Base-by-base conservation (phyloP, 35 echinoderm and acorn worm species). In the Apostichopus japonicus region DNA sequence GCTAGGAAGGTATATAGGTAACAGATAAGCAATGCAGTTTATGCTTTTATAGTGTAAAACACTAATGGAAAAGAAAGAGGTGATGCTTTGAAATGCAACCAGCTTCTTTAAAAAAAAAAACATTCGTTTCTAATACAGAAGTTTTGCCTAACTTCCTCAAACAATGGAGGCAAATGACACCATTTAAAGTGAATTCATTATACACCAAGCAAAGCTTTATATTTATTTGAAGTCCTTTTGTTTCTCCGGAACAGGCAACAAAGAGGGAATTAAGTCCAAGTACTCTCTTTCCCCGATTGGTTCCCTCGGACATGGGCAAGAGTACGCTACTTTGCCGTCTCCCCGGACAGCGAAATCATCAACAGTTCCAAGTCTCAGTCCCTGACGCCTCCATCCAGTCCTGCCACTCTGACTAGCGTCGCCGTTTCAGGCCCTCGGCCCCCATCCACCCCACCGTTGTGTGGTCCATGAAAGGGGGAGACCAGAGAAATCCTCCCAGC, bases 361-460 rank as follows among this genome's bases (percentile, higher is more conserved):
- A 62, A 33, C 58, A 55, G 73, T 44, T 65, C 78, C 10, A 83
- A 59, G 62, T 56, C 76, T n/a, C 88, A 81, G 5, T 87, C 87
- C 70, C 87, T 92, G 10, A 86, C 91, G 16, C 82, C 91, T 14
- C 86, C 77, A 9, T 80, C 79, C 54, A 87, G 79, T 61, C 87
- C 72, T n/a, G 54, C 79, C 54, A 99, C 91, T 71, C 56, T 71
- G 67, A 92, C 91, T n/a, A 96, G 93, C 83, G 87, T 87, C 14
- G 92, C n/a, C n/a, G 93, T 62, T 75, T 95, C 8, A 86, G 95
- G 5, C 95, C 95, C 14, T 95, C 94, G 10, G 84, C 95, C 7
- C 97, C 97, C 21, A 87, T 99, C 89, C 96, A 93, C 61, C 97
- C 97, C 2, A 90, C 91, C 17, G 93, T 93, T 11, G 95, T 99